Conservation (phyloP, 2,888 invertebrate genomes). For the Melanargia galathea region DNA sequence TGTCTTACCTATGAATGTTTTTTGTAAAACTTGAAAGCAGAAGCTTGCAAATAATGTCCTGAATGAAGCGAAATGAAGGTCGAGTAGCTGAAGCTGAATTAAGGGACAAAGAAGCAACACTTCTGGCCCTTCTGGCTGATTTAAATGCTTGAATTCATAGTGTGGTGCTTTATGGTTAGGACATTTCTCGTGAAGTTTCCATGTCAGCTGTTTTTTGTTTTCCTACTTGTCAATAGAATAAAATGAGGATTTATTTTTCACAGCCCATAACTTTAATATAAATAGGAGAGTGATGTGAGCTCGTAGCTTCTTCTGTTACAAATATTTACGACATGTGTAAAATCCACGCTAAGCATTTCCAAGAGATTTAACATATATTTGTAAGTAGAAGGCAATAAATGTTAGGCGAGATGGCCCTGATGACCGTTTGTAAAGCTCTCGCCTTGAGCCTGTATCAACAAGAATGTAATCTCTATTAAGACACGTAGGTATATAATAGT, state of each 20-base stretch:
- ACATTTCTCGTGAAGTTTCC: not conserved
- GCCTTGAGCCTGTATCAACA: conserved; percentile 8
- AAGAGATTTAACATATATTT: conserved; percentile 20
- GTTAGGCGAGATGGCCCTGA: conserved; percentile 18
- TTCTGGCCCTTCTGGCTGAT: too few relatives aligned
- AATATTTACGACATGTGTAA: conserved; percentile 24
- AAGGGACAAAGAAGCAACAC: too few relatives aligned
- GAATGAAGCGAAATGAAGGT: too few relatives aligned
- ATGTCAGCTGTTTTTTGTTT: not conserved
- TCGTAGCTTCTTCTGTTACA: conserved; percentile 20
- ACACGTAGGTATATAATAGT: conserved; percentile 10
- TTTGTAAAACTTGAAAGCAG: too few relatives aligned
- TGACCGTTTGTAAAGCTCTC: conserved; percentile 19
- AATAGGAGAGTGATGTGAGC: conserved; percentile 7
- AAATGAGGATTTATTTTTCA: conserved; percentile 10
- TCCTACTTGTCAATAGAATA: not conserved
- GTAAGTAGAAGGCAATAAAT: conserved; percentile 20
- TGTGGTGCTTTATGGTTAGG: too few relatives aligned
- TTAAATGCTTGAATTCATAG: too few relatives aligned
- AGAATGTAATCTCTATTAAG: conserved; percentile 10
- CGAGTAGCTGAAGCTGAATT: too few relatives aligned
- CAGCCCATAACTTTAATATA: conserved; percentile 13
- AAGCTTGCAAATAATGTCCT: too few relatives aligned
- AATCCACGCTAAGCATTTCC: conserved; percentile 19
- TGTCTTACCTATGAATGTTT: too few relatives aligned